A percentile compares a stretch with the other conserved stretches of the same genome.
These are phyloP conservation scores for Cosmorhoe ocellata DNA, from an alignment of 2,888 invertebrate species.

Conservation along the genomic window DNA sequence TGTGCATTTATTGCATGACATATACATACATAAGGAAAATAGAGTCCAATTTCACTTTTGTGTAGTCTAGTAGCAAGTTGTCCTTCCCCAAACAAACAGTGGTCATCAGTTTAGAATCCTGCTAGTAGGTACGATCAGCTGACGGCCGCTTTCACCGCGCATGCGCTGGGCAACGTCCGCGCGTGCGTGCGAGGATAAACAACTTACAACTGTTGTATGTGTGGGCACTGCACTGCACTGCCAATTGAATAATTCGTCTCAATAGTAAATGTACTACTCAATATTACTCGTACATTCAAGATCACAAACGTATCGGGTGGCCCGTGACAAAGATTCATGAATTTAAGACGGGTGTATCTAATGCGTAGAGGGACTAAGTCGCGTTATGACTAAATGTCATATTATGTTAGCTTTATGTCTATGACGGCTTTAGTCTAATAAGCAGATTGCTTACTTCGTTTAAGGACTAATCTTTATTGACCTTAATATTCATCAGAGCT, in stretches of 20 bases:
- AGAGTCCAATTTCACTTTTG: not conserved
- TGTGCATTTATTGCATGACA: not conserved
- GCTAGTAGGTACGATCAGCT: constrained; percentile 10
- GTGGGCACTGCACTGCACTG: not conserved
- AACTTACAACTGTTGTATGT: constrained; percentile 13
- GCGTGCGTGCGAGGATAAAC: constrained; percentile 20
- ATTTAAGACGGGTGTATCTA: too few species aligned
- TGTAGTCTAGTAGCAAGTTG: not conserved
- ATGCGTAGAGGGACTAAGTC: too few species aligned
- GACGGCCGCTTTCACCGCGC: constrained; percentile 23
- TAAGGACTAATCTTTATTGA: too few species aligned
- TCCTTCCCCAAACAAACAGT: not conserved
- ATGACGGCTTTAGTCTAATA: too few species aligned
- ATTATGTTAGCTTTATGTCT: too few species aligned
- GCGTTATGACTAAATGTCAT: too few species aligned
- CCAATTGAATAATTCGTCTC: constrained; percentile 1
- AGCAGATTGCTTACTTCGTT: too few species aligned
- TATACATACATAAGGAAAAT: not conserved
- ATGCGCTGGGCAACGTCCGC: constrained; percentile 23
- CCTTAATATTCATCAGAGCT: too few species aligned
- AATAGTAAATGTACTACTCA: not conserved
- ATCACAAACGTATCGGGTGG: too few species aligned
- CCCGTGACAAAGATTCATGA: too few species aligned
- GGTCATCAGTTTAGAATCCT: constrained; percentile 11
- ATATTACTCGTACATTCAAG: too few species aligned